phyloP scores from a whole-genome alignment of 1,140 invertebrate species.

The Aphaenogaster rudis region DNA sequence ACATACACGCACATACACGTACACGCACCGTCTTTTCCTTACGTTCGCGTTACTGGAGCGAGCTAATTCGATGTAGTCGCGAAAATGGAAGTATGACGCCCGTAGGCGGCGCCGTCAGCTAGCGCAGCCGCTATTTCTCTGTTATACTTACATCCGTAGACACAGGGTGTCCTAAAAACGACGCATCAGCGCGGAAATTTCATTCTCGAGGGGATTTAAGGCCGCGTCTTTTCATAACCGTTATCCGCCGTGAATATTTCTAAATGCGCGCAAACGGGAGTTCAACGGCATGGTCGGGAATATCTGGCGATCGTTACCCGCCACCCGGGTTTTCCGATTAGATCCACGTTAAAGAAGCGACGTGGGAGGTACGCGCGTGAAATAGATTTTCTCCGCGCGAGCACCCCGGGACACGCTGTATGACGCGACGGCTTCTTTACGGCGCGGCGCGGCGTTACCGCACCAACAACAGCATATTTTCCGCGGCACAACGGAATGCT shows the following conservation, averaged over 20 bases:
- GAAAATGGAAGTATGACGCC: slow-evolving; percentile 56
- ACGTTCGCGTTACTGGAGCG: slow-evolving; percentile 48
- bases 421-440: neutral
- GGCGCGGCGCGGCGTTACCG: neutral
- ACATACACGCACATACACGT: neutral
- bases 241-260: neutral
- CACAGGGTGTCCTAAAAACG: slow-evolving; percentile 23
- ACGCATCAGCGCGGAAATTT: slow-evolving; percentile 1
- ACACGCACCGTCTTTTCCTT: slow-evolving; percentile 28
- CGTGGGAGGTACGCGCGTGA: neutral
- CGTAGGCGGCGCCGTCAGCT: slow-evolving; percentile 15
- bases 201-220: slow-evolving; percentile 12
- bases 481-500: neutral
- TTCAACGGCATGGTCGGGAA: neutral
- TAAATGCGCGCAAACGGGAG: neutral
- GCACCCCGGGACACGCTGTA: neutral
- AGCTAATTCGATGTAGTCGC: slow-evolving; percentile 57
- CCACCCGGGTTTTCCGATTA: slow-evolving; percentile 20
- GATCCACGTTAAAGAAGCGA: slow-evolving; percentile 16
- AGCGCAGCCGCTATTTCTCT: neutral
- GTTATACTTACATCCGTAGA: slow-evolving; percentile 26
- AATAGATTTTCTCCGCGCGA: slow-evolving; percentile 3
- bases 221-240: neutral
- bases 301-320: neutral
- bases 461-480: neutral